Percentiles rank a stretch among this genome's conserved stretches.
Conservation (phyloP, 2,797 vertebrate genomes). For the Pantherophis vulpinus region DNA sequence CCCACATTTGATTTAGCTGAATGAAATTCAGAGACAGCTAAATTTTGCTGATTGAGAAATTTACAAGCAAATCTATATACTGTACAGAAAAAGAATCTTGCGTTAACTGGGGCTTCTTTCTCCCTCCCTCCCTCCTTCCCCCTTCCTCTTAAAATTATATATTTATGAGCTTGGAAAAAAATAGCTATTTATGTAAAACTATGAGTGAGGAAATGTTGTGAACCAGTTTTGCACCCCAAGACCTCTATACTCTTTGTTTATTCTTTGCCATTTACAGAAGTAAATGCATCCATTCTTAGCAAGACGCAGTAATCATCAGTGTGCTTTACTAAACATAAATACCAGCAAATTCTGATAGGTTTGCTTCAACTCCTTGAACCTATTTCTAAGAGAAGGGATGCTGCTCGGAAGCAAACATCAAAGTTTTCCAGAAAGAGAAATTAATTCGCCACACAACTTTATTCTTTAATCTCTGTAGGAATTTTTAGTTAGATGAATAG, state of each 20-base stretch:
- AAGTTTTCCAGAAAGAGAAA: background rate
- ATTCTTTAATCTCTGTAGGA: background rate
- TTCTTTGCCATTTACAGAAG: background rate
- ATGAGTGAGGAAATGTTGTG: background rate
- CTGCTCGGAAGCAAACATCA: background rate
- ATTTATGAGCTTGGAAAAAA: background rate
- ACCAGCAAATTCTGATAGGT: background rate
- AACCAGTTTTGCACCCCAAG: background rate
- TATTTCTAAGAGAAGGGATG: background rate
- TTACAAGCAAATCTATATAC: background rate
- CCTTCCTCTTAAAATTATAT: background rate
- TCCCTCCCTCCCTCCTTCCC: background rate
- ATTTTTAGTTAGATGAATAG: background rate
- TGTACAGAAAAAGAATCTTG: background rate
- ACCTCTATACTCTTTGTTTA: background rate
- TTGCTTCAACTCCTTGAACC: background rate
- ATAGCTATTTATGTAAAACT: background rate
- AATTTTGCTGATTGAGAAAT: background rate
- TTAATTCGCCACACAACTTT: background rate
- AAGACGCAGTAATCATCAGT: background rate
- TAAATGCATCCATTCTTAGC: background rate
- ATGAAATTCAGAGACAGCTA: background rate
- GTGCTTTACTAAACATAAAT: background rate
- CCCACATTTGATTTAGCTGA: background rate
- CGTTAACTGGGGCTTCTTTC: background rate